Conservation (phyloP, 2,797 vertebrate genomes). For the Aphelocoma californica region DNA sequence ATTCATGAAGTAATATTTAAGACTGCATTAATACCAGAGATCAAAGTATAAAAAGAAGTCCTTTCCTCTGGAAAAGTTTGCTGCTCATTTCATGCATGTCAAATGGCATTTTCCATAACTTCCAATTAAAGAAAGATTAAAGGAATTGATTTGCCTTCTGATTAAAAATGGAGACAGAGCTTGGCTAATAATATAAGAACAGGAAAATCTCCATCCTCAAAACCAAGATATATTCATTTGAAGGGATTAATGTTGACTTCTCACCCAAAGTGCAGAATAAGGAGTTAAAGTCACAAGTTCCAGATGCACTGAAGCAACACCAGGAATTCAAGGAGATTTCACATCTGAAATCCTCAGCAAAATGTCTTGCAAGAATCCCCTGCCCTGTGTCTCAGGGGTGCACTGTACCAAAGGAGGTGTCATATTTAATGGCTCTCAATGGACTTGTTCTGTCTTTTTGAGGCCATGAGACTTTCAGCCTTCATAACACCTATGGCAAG, state of each 20-base stretch:
- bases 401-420: not conserved
- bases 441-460: not conserved
- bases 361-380: not conserved
- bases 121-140: slow-evolving; percentile 40
- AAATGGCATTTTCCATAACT: not conserved
- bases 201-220: not conserved
- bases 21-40: not conserved
- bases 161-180: not conserved
- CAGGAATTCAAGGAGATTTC: not conserved
- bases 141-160: not conserved
- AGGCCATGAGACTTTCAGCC: not conserved
- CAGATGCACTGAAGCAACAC: not conserved
- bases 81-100: not conserved
- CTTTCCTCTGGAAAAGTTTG: not conserved
- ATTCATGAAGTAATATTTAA: not conserved
- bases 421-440: not conserved
- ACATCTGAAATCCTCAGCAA: not conserved
- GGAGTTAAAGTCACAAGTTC: not conserved
- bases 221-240: not conserved
- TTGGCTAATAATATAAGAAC: not conserved
- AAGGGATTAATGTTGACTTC: not conserved
- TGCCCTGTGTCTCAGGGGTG: not conserved
- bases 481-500: not conserved
- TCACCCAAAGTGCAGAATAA: not conserved
- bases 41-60: not conserved